A percentile compares a stretch with the other conserved stretches of the same genome.
phyloP scores from a whole-genome alignment of 2,888 invertebrate species.

The Sesia apiformis region DNA sequence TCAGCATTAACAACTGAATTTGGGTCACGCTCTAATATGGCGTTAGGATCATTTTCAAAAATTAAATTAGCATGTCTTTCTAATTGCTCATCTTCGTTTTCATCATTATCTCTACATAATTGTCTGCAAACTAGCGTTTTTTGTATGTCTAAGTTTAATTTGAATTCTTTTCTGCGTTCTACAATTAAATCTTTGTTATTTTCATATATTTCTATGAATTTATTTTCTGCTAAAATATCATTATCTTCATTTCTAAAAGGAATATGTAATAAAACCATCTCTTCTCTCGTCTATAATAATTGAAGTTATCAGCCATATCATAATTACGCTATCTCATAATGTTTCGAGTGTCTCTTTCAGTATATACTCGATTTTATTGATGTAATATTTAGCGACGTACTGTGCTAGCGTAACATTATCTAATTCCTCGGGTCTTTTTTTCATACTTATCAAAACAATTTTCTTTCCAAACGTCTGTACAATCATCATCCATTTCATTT shows the following conservation, averaged over 20 bases:
- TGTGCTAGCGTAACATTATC: constrained; percentile 31
- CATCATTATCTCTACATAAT: no score
- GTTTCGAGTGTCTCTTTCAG: constrained; percentile 16
- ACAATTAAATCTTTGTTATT: no score
- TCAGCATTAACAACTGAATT: no score
- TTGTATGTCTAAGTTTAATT: no score
- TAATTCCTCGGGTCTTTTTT: constrained; percentile 32
- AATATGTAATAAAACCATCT: constrained; percentile 31
- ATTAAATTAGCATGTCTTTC: no score
- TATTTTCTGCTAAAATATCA: constrained; percentile 30
- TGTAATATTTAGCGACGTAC: constrained; percentile 30
- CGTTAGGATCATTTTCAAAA: no score
- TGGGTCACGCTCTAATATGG: no score
- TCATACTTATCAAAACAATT: constrained; percentile 44
- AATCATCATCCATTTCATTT: constrained; percentile 23
- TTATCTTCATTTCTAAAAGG: constrained; percentile 34
- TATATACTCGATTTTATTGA: constrained; percentile 12
- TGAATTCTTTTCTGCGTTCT: no score
- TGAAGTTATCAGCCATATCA: constrained; percentile 24
- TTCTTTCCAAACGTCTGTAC: constrained; percentile 39
- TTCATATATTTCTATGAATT: no score
- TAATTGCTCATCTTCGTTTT: no score
- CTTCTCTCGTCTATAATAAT: constrained; percentile 32
- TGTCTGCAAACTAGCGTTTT: no score
- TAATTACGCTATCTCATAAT: constrained; percentile 35